Evolutionary conservation across 2,113 vertebrate genomes (phyloP), one percentile per base, ranked within the genome.

Genomic region (Dendropsophus ebraccatus): DNA sequence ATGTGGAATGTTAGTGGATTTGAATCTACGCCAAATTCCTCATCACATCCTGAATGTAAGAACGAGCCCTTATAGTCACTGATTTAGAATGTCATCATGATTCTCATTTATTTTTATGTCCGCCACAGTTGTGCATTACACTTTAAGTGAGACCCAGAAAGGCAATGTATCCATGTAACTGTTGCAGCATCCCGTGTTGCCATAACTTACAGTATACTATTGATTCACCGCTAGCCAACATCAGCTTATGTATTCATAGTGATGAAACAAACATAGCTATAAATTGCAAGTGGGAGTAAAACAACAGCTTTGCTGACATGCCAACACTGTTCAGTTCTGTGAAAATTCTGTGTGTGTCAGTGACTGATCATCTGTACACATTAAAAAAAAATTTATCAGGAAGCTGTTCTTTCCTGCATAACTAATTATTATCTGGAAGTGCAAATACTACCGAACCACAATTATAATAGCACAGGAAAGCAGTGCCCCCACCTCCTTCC

Each of bases 381-480:
- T 30, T 69, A 17, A 69, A 35, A 69, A 41, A 41, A 69, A 69
- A 35, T 69, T n/a, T 47, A 19, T 70, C 62, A 82, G 65, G 81
- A 82, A 82, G 21, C 47, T 16, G 28, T 73, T 23, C 32, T 82
- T 83, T 83, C 81, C 81, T 83, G 69, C 47, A 32, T 21, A 41
- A 56, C 67, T 83, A 73, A 35, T 45, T 73, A 73, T 83, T 83
- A 35, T 49, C 16, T n/a, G 81, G 32, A 73, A 83, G 81, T 67
- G 67, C 81, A 25, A 73, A 73, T 5, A 82, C 47, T 82, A 52
- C 16, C 41, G 10, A 65, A 69, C 69, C 16, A 32, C n/a, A 69
- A 23, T n/a, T 10, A 81, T n/a, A 10, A 58, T 54, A 35, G 76
- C 56, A 25, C 60, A 67, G 79, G 79, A 81, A 81, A 41, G 25